phyloP scores from a whole-genome alignment of 2,888 invertebrate genomes.

The Metallyticus violacea region DNA sequence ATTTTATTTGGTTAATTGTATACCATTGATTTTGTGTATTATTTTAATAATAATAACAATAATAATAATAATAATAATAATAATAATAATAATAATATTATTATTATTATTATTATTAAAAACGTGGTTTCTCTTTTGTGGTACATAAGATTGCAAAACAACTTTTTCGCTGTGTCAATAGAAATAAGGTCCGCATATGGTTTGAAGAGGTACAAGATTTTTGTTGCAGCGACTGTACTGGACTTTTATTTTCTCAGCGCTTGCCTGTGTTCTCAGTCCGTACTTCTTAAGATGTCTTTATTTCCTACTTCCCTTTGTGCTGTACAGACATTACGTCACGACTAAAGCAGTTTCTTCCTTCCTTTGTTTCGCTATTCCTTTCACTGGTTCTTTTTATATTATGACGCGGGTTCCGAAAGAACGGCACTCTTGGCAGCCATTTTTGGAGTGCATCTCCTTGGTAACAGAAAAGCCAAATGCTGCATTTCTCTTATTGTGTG shows the following conservation, averaged over 20 bases:
- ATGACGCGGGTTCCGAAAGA: background rate
- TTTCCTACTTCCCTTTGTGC: background rate
- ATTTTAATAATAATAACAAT: no score
- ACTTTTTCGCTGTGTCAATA: no score
- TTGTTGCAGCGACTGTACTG: background rate
- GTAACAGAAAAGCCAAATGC: background rate
- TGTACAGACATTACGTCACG: background rate
- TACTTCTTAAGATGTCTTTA: background rate
- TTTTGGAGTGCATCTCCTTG: background rate
- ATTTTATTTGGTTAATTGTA: no score
- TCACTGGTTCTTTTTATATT: background rate
- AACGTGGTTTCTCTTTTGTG: no score
- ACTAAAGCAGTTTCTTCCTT: no score
- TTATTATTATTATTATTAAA: no score
- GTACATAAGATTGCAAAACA: no score
- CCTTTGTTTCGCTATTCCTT: background rate
- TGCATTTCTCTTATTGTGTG: background rate
- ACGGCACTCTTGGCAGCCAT: background rate
- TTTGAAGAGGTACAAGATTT: no score
- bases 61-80: no score
- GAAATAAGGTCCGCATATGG: no score
- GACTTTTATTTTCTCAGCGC: background rate
- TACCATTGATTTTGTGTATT: no score
- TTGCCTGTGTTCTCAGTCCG: background rate
- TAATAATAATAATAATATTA: no score